Percentiles rank a stretch among this genome's conserved stretches.
phyloP scores from a whole-genome alignment of 2,113 vertebrate genomes.

The Fulmarus glacialis region DNA sequence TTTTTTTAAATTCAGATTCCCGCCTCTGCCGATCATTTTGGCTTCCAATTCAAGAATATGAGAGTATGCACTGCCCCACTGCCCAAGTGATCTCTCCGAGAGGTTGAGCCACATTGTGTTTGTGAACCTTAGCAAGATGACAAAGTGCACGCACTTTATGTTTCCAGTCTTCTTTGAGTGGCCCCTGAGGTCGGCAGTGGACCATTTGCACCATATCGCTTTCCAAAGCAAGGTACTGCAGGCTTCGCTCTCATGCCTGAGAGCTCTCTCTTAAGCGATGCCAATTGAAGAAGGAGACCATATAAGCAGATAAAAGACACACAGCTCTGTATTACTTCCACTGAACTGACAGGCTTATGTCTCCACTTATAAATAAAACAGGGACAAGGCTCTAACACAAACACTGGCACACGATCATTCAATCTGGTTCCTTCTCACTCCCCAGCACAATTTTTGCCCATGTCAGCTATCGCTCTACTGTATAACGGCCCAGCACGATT shows the following conservation, averaged over 20 bases:
- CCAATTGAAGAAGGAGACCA: neutral
- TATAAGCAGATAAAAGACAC: neutral
- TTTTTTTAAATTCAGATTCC: neutral
- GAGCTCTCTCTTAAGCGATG: neutral
- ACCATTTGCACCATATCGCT: rapidly evolving
- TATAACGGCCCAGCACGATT: neutral
- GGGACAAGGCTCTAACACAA: neutral
- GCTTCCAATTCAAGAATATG: neutral
- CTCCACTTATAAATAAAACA: neutral
- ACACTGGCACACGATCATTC: rapidly evolving
- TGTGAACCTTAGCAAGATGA: neutral
- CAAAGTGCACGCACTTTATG: too few species aligned
- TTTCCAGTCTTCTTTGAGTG: too few species aligned
- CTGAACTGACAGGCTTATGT: neutral
- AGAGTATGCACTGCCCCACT: neutral
- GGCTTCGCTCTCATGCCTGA: neutral
- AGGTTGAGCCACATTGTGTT: neutral
- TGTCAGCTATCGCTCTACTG: rapidly evolving
- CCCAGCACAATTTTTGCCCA: neutral
- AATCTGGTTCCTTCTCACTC: too few species aligned
- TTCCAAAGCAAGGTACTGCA: neutral
- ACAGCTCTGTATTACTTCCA: neutral
- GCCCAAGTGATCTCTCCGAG: neutral
- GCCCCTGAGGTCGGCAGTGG: too few species aligned
- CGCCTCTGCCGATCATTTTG: neutral